Conservation (phyloP, 1,140 invertebrate genomes). For the Caenorhabditis tropicalis region DNA sequence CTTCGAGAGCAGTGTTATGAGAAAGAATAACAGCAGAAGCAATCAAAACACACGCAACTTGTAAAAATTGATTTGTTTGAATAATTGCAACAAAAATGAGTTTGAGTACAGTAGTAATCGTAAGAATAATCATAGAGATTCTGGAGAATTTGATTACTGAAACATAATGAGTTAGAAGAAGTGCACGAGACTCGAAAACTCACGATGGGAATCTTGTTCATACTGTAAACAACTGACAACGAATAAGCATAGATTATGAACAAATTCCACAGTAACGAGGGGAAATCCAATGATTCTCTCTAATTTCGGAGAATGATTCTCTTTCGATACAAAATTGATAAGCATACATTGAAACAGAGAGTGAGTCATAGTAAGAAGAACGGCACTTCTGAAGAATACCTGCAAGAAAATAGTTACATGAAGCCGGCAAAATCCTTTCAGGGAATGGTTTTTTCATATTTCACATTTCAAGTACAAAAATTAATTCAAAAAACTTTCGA, state of each 20-base stretch:
- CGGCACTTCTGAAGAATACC: constrained; percentile 27
- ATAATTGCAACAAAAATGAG: constrained; percentile 5
- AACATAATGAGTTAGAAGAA: not conserved
- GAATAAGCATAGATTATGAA: not conserved
- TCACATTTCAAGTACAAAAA: no score
- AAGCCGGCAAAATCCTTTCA: not conserved
- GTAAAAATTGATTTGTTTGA: not conserved
- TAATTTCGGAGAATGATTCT: not conserved
- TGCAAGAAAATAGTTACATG: not conserved
- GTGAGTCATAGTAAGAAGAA: not conserved
- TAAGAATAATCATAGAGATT: not conserved
- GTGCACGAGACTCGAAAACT: not conserved
- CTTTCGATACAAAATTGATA: constrained; percentile 7
- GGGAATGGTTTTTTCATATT: no score
- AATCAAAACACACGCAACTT: not conserved
- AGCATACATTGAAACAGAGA: constrained; percentile 22
- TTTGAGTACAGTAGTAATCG: not conserved
- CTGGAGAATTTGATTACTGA: not conserved
- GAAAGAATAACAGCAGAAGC: not conserved
- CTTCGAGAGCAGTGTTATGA: constrained; percentile 1
- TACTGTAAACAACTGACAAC: constrained; percentile 1
- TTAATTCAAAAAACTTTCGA: not conserved
- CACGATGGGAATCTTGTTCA: not conserved
- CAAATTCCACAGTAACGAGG: constrained; percentile 6
- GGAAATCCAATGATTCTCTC: constrained; percentile 29